phyloP scores from a whole-genome alignment of 2,113 vertebrate species.

The Pygoscelis adeliae region DNA sequence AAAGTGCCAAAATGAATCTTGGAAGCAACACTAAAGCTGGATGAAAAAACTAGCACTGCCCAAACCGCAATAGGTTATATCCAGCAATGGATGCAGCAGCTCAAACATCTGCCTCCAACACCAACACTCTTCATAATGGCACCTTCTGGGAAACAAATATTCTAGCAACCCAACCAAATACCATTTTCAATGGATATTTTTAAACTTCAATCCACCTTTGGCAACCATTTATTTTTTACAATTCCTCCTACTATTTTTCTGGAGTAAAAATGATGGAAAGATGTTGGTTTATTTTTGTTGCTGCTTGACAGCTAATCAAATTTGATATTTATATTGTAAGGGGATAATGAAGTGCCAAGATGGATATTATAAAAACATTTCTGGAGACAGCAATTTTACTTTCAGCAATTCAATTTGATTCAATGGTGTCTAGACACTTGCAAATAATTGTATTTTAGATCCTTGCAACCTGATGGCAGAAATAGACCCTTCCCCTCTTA shows the following conservation, averaged over 20 bases:
- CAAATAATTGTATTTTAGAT: background rate
- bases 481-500: background rate
- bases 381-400: conserved; percentile 42
- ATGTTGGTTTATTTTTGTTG: background rate
- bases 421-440: background rate
- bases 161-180: background rate
- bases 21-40: background rate
- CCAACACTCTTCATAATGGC: background rate
- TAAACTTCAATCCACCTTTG: background rate
- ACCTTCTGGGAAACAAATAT: background rate
- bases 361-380: background rate
- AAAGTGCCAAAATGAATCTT: background rate
- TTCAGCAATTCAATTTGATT: conserved; percentile 16
- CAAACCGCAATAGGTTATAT: background rate
- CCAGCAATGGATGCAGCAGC: background rate
- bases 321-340: conserved; percentile 27
- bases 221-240: background rate
- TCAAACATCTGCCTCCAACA: background rate
- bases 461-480: background rate
- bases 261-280: background rate
- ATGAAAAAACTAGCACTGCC: background rate
- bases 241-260: background rate
- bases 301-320: conserved; percentile 5
- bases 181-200: background rate
- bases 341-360: conserved; percentile 37